Base-by-base conservation (phyloP, 2,113 vertebrate genomes). In the Nycticryphes semicollaris region DNA sequence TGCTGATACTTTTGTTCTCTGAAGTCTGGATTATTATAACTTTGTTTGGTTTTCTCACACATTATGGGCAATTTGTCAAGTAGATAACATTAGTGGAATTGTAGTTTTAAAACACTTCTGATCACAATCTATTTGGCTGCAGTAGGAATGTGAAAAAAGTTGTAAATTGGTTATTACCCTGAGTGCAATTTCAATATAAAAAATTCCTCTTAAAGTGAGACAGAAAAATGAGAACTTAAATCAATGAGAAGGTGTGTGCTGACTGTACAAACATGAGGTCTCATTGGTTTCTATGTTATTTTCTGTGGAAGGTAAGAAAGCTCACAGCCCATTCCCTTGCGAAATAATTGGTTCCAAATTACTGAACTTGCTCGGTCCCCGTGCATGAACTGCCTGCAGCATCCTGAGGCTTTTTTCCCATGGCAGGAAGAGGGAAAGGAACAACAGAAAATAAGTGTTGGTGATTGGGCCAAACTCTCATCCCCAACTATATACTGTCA, bases 21-120 rank as follows among this genome's bases (percentile, higher is more conserved):
- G 81, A 93, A 91, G 74, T 97, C 95, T 93, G 95, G 89, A 91
- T 97, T 97, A 94, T 94, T 97, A 96, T 88, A 97, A 89, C 96
- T 97, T 97, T 95, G 81, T 97, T 96, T 96, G 93, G 96, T 95
- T 97, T 98, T 97, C 93, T 96, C 70, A 76, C 24, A 1, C 94
- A 94, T 96, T 94, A 97, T 84, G 92, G 94, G 94, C 95, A 98
- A 96, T 98, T 97, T 98, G 96, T 97, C 97, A 97, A 96, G 70
- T 86, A 96, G 96, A 96, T 96, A 97, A 87, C 84, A 90, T 96
- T 97, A 98, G 91, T 78, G 68, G 88, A 92, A 97, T 68, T 95
- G 87, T 92, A 81, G 83, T 76, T 91, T 95, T 89, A 95, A 92
- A 94, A 82, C 85, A 89, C 66, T 93, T 78, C 37, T 89, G 84